These are phyloP conservation scores for Eudemis profundana DNA, from an alignment of 2,888 invertebrate genomes.

Conservation along the genomic window DNA sequence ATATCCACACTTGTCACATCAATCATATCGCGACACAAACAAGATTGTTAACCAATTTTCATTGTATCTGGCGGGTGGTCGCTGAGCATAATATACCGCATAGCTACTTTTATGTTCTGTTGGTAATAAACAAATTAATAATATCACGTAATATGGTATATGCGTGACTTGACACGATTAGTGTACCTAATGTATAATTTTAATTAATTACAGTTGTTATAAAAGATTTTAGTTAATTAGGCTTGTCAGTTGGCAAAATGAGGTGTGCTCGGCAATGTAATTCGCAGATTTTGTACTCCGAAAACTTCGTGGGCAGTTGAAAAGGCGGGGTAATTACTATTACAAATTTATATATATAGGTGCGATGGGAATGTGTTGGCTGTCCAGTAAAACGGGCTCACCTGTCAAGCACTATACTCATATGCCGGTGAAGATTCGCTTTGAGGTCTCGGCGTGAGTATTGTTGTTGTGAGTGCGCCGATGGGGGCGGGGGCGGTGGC, in stretches of 20 bases:
- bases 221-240: slow-evolving; percentile 31
- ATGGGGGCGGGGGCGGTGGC: slow-evolving; percentile 55
- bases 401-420: slow-evolving; percentile 84
- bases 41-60: slow-evolving; percentile 20
- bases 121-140: neutral
- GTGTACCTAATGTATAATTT: slow-evolving; percentile 18
- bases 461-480: slow-evolving; percentile 65
- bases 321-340: slow-evolving; percentile 12
- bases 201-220: slow-evolving; percentile 34
- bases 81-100: slow-evolving; percentile 16
- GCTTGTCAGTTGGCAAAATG: slow-evolving; percentile 25
- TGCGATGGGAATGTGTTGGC: neutral
- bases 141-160: slow-evolving; percentile 11
- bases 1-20: slow-evolving; percentile 20
- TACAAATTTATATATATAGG: neutral
- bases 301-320: slow-evolving; percentile 14
- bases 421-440: slow-evolving; percentile 82
- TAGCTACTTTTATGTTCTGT: slow-evolving; percentile 2
- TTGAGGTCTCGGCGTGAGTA: slow-evolving; percentile 80
- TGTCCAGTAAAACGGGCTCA: slow-evolving; percentile 58
- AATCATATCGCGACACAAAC: slow-evolving; percentile 24
- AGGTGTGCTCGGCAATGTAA: slow-evolving; percentile 18
- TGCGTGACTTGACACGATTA: slow-evolving; percentile 36
- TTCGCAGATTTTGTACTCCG: slow-evolving; percentile 18
- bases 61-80: slow-evolving; percentile 6